Percentiles rank a stretch among this genome's conserved stretches.
phyloP scores from a whole-genome alignment of 2,888 invertebrate species.

The Callimorpha dominula region DNA sequence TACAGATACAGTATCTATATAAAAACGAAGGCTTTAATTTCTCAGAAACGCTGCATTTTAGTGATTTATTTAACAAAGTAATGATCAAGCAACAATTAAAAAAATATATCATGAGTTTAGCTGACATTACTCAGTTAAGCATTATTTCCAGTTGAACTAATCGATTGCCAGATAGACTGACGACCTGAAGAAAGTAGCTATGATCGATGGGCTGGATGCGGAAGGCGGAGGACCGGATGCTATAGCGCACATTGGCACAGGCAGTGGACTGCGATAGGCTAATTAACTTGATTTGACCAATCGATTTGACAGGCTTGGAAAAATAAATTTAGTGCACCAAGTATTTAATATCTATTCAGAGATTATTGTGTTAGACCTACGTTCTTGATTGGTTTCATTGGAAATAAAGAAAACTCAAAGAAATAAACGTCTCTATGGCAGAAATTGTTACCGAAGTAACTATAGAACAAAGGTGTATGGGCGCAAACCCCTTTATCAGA shows the following conservation, averaged over 20 bases:
- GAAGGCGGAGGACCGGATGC: too few species aligned
- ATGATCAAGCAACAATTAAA: neutral
- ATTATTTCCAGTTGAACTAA: neutral
- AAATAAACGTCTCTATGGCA: slow-evolving; percentile 46
- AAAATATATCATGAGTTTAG: neutral
- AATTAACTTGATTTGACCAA: too few species aligned
- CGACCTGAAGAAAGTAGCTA: too few species aligned
- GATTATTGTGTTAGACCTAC: neutral
- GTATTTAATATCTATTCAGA: neutral
- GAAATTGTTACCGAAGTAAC: slow-evolving; percentile 50
- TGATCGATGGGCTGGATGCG: too few species aligned
- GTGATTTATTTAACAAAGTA: neutral
- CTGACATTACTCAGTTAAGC: neutral
- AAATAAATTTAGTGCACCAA: neutral
- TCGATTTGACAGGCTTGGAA: neutral
- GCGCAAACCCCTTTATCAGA: slow-evolving; percentile 73
- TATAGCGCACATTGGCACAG: too few species aligned
- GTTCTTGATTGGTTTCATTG: neutral
- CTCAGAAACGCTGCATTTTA: neutral
- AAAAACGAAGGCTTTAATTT: slow-evolving; percentile 1
- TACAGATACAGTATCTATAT: slow-evolving; percentile 19
- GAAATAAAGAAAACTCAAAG: slow-evolving; percentile 35
- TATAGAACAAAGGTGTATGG: slow-evolving; percentile 67
- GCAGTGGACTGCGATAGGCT: too few species aligned
- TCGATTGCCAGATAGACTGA: neutral